phyloP scores from a whole-genome alignment of 2,113 vertebrate species.

The Capreolus pygargus region DNA sequence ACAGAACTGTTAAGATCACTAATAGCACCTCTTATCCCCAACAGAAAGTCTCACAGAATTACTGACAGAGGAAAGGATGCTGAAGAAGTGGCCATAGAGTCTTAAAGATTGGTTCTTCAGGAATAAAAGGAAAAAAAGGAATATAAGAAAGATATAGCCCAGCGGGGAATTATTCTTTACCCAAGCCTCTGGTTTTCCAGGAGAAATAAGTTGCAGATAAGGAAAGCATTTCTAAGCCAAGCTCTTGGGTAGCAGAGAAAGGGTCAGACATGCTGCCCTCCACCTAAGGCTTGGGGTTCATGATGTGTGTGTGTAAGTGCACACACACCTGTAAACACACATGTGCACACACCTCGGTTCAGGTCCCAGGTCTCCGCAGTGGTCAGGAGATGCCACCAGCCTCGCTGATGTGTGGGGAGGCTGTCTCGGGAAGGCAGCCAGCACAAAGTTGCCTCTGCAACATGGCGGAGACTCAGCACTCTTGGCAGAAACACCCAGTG shows the following conservation, averaged over 20 bases:
- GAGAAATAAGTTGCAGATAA: neutral
- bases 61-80: neutral
- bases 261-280: neutral
- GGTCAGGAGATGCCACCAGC: neutral
- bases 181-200: neutral
- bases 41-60: neutral
- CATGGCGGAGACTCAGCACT: slow-evolving; percentile 61
- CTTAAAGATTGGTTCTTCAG: neutral
- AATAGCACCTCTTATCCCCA: neutral
- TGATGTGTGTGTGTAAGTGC: too few relatives aligned
- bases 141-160: neutral
- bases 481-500: slow-evolving; percentile 76
- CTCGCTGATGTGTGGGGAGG: neutral
- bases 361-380: neutral
- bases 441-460: slow-evolving; percentile 67
- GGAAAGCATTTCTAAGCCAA: slow-evolving; percentile 13
- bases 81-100: neutral
- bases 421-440: neutral
- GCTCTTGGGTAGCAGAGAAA: neutral
- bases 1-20: neutral
- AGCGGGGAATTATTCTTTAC: neutral
- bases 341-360: neutral
- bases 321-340: neutral
- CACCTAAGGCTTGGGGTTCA: neutral
- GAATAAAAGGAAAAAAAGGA: slow-evolving; percentile 25